phyloP scores from a whole-genome alignment of 2,888 invertebrate genomes.

The Himalopsyche anomala region DNA sequence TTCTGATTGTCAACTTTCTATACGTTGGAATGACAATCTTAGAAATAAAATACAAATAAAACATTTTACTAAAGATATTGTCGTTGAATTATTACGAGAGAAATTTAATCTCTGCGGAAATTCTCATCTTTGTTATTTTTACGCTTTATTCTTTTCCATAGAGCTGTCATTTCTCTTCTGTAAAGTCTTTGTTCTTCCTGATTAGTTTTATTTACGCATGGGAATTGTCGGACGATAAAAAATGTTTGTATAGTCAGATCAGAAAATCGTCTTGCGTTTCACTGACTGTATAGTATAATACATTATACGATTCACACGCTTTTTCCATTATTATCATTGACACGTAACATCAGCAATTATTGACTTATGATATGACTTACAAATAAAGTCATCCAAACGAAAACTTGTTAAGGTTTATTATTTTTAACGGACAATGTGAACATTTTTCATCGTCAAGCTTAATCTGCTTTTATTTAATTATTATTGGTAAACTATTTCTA shows the following conservation, averaged over 20 bases:
- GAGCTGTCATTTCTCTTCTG: constrained; percentile 20
- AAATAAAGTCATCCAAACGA: too few relatives aligned
- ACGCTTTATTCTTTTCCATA: constrained; percentile 38
- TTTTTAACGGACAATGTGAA: too few relatives aligned
- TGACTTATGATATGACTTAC: too few relatives aligned
- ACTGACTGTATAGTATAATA: not conserved
- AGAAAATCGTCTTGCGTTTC: not conserved
- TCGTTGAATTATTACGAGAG: constrained; percentile 8
- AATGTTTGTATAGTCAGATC: not conserved
- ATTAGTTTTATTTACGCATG: constrained; percentile 24
- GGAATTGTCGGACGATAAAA: not conserved
- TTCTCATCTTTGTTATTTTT: constrained; percentile 29
- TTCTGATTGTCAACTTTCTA: not conserved
- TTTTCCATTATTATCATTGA: not conserved
- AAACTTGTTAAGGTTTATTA: too few relatives aligned
- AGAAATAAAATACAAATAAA: constrained; percentile 22
- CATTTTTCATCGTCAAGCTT: too few relatives aligned
- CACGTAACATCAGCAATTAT: too few relatives aligned
- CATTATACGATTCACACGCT: not conserved
- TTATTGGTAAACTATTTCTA: too few relatives aligned
- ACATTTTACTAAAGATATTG: constrained; percentile 8
- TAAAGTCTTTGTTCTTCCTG: constrained; percentile 11
- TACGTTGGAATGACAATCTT: not conserved
- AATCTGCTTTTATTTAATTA: too few relatives aligned
- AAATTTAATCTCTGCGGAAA: constrained; percentile 29